Evolutionary conservation across 1,140 invertebrate species (phyloP), one percentile per base, ranked within the genome.

Genomic region (Chelonus insularis): DNA sequence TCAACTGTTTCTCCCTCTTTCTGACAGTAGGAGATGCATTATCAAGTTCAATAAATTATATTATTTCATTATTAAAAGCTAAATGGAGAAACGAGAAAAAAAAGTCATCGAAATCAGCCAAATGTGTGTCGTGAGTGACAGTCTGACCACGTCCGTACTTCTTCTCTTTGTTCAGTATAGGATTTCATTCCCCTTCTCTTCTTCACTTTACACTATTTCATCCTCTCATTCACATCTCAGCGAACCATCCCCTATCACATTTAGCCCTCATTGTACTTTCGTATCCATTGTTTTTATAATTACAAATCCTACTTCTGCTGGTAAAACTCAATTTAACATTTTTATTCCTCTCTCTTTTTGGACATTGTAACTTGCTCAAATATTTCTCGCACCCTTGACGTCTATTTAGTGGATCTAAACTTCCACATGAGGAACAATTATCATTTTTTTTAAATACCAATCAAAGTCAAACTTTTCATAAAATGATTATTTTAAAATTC

Each of bases 231-330:
- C 68, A 68, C 70, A 69, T 63, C 67, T 69, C 71, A 64, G 68
- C 70, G 68, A 71, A 70, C 67, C 72, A 63, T 74, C 72, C 76
- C 75, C 77, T 76, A 48, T 81, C 79, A 80, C 78, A 81, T 81
- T 81, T 80, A 70, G 76, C 75, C 25, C 77, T 79, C 78, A 80
- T 81, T 80, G 77, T 79, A 67, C 73, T 72, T 73, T 72, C 73
- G 67, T 70, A 67, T 72, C 78, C 72, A 80, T 81, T 80, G 78
- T 81, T 80, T 81, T 81, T 78, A 78, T 80, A 81, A 79, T 80
- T 80, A 77, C 71, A 74, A 64, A 76, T 72, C 71, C 74, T 72
- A 75, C 75, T 77, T 76, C 73, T 45, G 39, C 34, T 50, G 14
- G 37, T 57, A 65, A 70, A 79, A 76, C 72, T 78, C 76, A 71